Base-by-base conservation (phyloP, 2,113 vertebrate species). In the Tupaia chinensis region DNA sequence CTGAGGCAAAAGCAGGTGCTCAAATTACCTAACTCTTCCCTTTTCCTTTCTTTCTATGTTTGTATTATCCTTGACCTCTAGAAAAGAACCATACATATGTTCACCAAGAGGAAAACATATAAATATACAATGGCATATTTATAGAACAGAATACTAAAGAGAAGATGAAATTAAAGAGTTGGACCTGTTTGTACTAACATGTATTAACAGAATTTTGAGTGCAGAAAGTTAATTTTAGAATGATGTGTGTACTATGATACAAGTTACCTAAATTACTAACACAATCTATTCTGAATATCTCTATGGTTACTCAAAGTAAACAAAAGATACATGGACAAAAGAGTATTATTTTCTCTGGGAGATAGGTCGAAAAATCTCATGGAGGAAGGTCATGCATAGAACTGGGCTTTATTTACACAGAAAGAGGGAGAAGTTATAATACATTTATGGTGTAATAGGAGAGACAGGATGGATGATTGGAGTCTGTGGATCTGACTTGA, bases 1-100 rank as follows among this genome's bases (percentile, higher is more conserved):
- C 82, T 81, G 78, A 70, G 44, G 74, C 54, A 82, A 89, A 92
- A 90, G 44, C 63, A 91, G 54, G 74, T 61, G 70, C 32, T 89
- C 60, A 22, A 60, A 73, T 91, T 58, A 79, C 78, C 69, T n/a
- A 60, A 27, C 2, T 25, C 63, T 5, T 63, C 66, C 60, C 13
- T 68, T n/a, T 17, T n/a, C 6, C 1, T 90, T 90, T 58, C 9
- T 25, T 25, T 23, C 22, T 65, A 7, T 53, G 69, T 81, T 92
- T 81, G 15, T 81, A 19, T 85, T 81, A 19, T 85, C 29, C n/a
- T 87, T 14, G 8, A 2, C 19, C 1, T 19, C 65, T 34, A n/a
- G 56, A 32, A 91, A 93, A 88, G 44, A 70, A 63, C 16, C 87
- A 81, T n/a, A 7, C 11, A 7, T 54, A 16, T 44, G 32, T 68